Base-by-base conservation (phyloP, 2,797 vertebrate genomes). In the Pseudomugil tenellus region DNA sequence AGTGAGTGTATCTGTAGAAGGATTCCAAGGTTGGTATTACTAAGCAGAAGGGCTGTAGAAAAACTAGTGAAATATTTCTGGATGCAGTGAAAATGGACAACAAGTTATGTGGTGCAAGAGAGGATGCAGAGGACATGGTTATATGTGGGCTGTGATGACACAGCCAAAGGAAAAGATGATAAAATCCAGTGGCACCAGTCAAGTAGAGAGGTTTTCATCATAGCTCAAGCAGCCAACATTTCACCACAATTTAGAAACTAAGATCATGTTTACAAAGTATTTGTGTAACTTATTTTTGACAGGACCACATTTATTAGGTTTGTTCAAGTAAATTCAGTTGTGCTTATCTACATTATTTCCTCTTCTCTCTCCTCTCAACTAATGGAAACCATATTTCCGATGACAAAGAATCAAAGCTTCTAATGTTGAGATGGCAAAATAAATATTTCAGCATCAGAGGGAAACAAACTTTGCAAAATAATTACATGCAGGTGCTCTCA, bases 361-460 rank as follows among this genome's bases (percentile, higher is more conserved):
- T 3, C 2, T 72, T 68, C 16, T 25, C 16, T 67, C 63, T 65
- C 41, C 37, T 77, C 28, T 55, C 51, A 46, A 54, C 58, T 67
- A 65, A 84, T 67, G 77, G 52, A 76, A 84, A 84, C 75, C 14
- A 1, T 61, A 23, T 70, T 75, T 0, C 0, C 14, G 31, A 76
- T 80, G 49, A 61, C 17, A 55, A 48, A 72, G 35, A 75, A 70
- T 49, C 29, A 49, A 67, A 59, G 66, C 52, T 69, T 70, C 54
- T 72, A 60, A 76, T 54, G 68, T 74, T 25, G 11, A 77, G 39
- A 73, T 46, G 67, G 62, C 49, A 72, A 77, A 83, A 85, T 73
- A 67, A 80, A 71, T 81, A 72, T 75, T 81, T 68, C 52, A 73
- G 14, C 32, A 67, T 63, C 25, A 35, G 17, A 19, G 63, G 29